Base-by-base conservation (phyloP, 1,140 invertebrate genomes). In the Danaus plexippus region DNA sequence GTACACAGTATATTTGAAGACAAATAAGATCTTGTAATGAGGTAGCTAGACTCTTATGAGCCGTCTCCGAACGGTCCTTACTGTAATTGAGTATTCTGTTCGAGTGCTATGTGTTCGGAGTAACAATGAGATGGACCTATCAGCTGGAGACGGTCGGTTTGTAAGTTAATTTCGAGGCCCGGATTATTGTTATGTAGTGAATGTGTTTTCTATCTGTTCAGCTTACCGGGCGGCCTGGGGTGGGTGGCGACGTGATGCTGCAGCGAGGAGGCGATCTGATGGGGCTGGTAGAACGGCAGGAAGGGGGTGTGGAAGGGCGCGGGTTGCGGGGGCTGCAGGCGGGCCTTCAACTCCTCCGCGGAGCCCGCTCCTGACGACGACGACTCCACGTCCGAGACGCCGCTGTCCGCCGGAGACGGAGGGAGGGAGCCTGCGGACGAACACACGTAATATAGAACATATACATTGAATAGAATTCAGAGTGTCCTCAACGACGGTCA, bases 371-470 rank as follows among this genome's bases (percentile, higher is more conserved):
- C 97, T 58, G 94, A 95, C 70, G 95, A 96, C 64, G 95, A 97
- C 69, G 94, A 96, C 87, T 98, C 96, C 63, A 98, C 96, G 87
- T 98, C 97, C 45, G 96, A 97, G 11, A 98, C 97, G 57, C 97
- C 97, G 73, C 96, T 97, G 89, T 98, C 97, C 10, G 97, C 96
- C 54, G 97, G 97, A 87, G 96, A 98, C 40, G 97, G 97, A 61
- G 97, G 97, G 77, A 98, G 91, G 73, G 97, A 98, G 87, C 95
- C 96, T 92, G 75, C 2, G 52, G 46, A 42, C 49, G 50, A 58
- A 61, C 13, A 47, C 44, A 45, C 15, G 15, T 1, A 15, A 11
- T 45, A 11, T 9, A 45, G 12, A 45, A 45, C 12, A 8, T 45
- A 1, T 11, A 45, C n/a, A 11, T n/a, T 12, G 18, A 9, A 13